Conservation (phyloP, 1,140 invertebrate genomes). For the Globodera rostochiensis region DNA sequence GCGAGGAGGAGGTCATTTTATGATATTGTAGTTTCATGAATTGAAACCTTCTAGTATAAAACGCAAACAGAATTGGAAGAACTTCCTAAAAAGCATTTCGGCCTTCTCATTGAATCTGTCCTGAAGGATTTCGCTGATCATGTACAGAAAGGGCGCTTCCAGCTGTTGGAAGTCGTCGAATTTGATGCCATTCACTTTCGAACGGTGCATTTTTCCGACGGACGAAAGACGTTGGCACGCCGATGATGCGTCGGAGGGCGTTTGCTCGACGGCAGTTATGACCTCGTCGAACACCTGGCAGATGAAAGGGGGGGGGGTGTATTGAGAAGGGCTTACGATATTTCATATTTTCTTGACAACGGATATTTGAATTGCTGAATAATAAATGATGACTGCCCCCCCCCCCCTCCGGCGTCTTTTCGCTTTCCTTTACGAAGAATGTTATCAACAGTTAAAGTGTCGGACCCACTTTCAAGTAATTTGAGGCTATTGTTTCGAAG, state of each 20-base stretch:
- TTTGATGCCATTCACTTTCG: constrained; percentile 50
- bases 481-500: constrained; percentile 45
- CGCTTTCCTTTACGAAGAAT: no score
- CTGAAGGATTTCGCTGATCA: constrained; percentile 54
- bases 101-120: constrained; percentile 55
- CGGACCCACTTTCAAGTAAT: constrained; percentile 45
- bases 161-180: constrained; percentile 51
- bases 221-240: constrained; percentile 46
- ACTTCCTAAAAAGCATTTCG: constrained; percentile 54
- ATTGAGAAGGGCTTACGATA: no score
- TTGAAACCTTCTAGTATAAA: constrained; percentile 56
- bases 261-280: constrained; percentile 50
- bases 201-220: constrained; percentile 51
- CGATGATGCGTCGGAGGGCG: constrained; percentile 40
- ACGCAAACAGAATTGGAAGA: constrained; percentile 58
- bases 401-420: no score
- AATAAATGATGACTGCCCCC: no score
- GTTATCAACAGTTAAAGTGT: no score
- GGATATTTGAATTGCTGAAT: no score
- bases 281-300: constrained; percentile 54
- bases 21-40: constrained; percentile 23
- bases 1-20: neutral
- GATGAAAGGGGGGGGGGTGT: neutral
- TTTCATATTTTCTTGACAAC: no score
- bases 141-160: constrained; percentile 43